These are phyloP conservation scores for Heteromormyrus szaboi DNA, from an alignment of 2,797 vertebrate species.

Conservation along the genomic window DNA sequence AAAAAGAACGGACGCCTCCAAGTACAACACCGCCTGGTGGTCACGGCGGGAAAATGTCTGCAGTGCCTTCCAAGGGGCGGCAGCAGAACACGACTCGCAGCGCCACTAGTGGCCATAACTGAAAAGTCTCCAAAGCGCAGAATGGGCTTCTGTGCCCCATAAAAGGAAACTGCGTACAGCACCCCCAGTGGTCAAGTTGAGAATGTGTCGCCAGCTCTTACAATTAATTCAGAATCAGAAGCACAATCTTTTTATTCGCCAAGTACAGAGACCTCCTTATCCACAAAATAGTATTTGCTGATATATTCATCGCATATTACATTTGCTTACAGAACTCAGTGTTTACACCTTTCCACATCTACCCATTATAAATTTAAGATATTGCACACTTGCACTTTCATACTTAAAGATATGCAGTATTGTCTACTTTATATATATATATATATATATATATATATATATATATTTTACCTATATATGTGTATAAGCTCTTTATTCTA, in stretches of 20 bases:
- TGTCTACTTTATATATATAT: no score
- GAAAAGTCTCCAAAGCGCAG: neutral
- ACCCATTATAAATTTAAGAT: neutral
- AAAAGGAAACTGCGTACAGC: neutral
- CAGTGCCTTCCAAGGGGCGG: neutral
- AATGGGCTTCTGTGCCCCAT: neutral
- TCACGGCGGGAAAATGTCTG: neutral
- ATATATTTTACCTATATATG: no score
- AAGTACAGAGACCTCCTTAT: neutral
- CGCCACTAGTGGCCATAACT: neutral
- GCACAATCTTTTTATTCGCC: neutral
- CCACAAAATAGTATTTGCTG: neutral
- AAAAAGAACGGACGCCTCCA: neutral
- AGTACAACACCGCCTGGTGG: slow-evolving; percentile 7
- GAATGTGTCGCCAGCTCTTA: neutral
- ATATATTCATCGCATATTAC: neutral
- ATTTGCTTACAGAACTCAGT: neutral
- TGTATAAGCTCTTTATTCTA: neutral
- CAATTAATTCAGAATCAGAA: neutral
- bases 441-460: no score
- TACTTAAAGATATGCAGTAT: neutral
- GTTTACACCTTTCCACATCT: neutral
- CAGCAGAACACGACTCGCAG: neutral
- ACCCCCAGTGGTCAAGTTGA: neutral
- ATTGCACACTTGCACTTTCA: neutral